phyloP scores from a whole-genome alignment of 2,888 invertebrate genomes.

The Protodeltote pygarga region DNA sequence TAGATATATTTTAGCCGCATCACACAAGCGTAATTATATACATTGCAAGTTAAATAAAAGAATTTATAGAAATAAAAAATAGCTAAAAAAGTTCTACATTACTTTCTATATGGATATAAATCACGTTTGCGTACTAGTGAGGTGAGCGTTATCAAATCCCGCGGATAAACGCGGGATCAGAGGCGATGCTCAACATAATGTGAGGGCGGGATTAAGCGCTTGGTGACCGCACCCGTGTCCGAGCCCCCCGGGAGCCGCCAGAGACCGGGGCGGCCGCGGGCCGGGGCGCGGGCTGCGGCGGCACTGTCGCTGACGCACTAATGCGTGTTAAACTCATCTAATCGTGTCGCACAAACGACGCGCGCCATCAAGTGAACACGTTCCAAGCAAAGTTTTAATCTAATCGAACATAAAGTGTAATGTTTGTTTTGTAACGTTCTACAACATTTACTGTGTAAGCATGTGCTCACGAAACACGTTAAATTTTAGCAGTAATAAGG shows the following conservation, averaged over 20 bases:
- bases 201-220: conserved; percentile 34
- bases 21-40: too few relatives aligned
- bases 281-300: neutral
- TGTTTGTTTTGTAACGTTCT: neutral
- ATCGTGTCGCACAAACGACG: conserved; percentile 8
- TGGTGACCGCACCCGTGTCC: conserved; percentile 5
- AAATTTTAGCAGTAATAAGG: conserved; percentile 5
- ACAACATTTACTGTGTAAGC: neutral
- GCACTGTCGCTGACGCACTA: neutral
- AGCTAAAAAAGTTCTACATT: conserved; percentile 1
- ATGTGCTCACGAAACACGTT: conserved; percentile 6
- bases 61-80: too few relatives aligned
- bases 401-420: conserved; percentile 6
- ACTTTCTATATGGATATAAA: conserved; percentile 37
- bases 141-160: conserved; percentile 38
- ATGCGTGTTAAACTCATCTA: conserved; percentile 12
- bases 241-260: neutral
- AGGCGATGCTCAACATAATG: conserved; percentile 37
- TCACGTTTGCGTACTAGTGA: conserved; percentile 23
- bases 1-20: too few relatives aligned
- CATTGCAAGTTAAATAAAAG: too few relatives aligned
- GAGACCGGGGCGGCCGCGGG: neutral
- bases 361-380: conserved; percentile 1
- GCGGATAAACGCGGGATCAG: conserved; percentile 38
- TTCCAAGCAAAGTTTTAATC: conserved; percentile 2